Evolutionary conservation across 2,888 invertebrate genomes (phyloP), one percentile per base, ranked within the genome.

Genomic region (Drosophila multiciliata): DNA sequence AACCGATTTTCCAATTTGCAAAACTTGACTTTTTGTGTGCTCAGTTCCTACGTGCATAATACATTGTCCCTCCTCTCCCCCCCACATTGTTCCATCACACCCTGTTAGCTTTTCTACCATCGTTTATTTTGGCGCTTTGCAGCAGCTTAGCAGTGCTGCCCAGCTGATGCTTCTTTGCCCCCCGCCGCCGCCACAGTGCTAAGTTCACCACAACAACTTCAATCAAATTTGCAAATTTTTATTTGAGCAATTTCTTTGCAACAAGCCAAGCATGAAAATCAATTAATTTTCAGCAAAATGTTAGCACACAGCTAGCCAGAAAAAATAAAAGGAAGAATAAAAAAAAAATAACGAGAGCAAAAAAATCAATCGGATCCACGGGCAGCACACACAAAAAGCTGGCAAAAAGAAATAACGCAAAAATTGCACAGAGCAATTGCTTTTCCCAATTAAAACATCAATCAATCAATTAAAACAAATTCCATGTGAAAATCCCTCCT

Each of bases 391-490:
- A 71, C 63, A 72, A 72, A 82, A 67, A 58, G 33, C 66, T 53
- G 50, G 57, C 29, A 29, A 66, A 77, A 72, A 66, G 63, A 69
- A 66, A 67, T 75, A 83, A 59, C 50, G 60, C 23, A 33, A 74
- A 76, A 85, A 78, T 77, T 66, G 62, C 57, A 74, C 57, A 71
- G 49, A 73, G 87, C 73, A 80, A 85, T 87, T 84, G 89, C 79
- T 80, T 90, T 90, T 87, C 89, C 87, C 87, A 90, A 90, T 90
- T 91, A 90, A 90, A 91, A 90, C 91, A 91, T 90, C 90, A 91
- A 91, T 91, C 91, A 90, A 85, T 87, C 87, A 90, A 90, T 87
- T 87, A 87, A 87, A 87, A 87, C 89, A 75, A 89, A 89, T 90
- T 90, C 90, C 82, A 89, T 80, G 78, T 40, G 68, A 82, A 87